phyloP scores from a whole-genome alignment of 92 coral and sea anemone genomes.

The Epizoanthus scotinus region DNA sequence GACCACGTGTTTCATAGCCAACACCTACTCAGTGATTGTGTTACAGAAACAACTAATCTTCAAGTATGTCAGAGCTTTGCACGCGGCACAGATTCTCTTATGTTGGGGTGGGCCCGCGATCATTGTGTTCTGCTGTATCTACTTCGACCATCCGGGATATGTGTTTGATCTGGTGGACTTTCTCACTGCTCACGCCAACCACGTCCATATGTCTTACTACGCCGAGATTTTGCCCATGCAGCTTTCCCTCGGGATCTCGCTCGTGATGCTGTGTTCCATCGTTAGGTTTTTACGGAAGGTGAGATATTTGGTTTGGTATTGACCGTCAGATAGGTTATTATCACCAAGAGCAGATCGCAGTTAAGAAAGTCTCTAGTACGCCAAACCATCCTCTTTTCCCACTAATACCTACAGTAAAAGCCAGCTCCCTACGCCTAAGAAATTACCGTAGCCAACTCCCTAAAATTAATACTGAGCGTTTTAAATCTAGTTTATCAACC shows the following conservation, averaged over 20 bases:
- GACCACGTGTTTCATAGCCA: constrained; percentile 84
- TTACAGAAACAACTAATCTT: constrained; percentile 62
- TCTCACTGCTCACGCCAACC: constrained; percentile 66
- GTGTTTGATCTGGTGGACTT: constrained; percentile 72
- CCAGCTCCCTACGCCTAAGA: too few relatives aligned
- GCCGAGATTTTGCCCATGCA: constrained; percentile 89
- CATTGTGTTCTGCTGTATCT: constrained; percentile 75
- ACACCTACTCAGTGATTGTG: constrained; percentile 89
- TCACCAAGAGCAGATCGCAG: too few relatives aligned
- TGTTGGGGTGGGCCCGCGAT: constrained; percentile 88
- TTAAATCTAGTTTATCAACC: too few relatives aligned
- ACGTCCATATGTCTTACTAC: constrained; percentile 62
- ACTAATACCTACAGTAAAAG: too few relatives aligned
- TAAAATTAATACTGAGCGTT: too few relatives aligned
- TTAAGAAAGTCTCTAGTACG: too few relatives aligned
- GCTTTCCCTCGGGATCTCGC: constrained; percentile 71
- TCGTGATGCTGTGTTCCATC: constrained; percentile 85
- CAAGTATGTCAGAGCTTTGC: constrained; percentile 58
- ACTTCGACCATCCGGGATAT: constrained; percentile 72
- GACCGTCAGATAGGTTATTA: too few relatives aligned
- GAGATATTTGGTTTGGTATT: not conserved
- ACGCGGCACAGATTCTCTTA: constrained; percentile 63
- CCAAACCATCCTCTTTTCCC: too few relatives aligned
- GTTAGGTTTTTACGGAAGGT: constrained; percentile 86
- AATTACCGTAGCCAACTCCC: too few relatives aligned